These are phyloP conservation scores for Trigoniulus corallinus DNA, from an alignment of 1,140 invertebrate species.

Conservation along the genomic window DNA sequence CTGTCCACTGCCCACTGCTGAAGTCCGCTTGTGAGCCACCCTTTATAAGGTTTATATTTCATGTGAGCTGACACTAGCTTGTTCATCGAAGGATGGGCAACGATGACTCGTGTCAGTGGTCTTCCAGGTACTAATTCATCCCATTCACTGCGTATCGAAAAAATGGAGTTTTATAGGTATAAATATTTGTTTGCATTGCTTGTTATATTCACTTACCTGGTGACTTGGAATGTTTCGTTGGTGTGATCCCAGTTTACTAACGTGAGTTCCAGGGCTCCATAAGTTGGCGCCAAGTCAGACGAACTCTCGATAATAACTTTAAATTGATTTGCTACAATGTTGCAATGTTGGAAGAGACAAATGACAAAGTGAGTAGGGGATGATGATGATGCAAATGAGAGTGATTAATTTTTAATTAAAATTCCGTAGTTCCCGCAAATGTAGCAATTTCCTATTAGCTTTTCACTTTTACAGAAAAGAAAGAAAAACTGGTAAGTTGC, in stretches of 20 bases:
- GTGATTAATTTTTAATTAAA: slow-evolving; percentile 7
- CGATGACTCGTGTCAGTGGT: slow-evolving; percentile 57
- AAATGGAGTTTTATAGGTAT: not conserved
- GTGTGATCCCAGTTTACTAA: slow-evolving; percentile 58
- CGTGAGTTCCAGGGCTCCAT: slow-evolving; percentile 64
- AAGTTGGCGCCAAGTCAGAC: slow-evolving; percentile 43
- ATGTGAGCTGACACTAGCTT: slow-evolving; percentile 51
- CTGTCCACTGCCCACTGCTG: slow-evolving; percentile 56
- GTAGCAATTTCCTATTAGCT: no score
- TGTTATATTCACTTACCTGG: slow-evolving; percentile 38
- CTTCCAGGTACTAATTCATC: slow-evolving; percentile 57
- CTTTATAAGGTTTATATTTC: slow-evolving; percentile 72
- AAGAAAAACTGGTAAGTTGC: no score
- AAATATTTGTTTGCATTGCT: not conserved
- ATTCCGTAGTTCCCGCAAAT: not conserved
- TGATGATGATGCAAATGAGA: no score
- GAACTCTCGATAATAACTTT: slow-evolving; percentile 59
- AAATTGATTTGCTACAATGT: slow-evolving; percentile 80
- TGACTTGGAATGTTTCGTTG: slow-evolving; percentile 78
- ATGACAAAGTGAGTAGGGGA: no score
- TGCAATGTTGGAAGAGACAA: no score
- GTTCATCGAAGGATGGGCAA: slow-evolving; percentile 66
- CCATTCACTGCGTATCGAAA: slow-evolving; percentile 48
- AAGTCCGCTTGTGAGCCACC: slow-evolving; percentile 75
- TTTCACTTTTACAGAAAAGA: no score